Conservation (phyloP, 2,888 invertebrate species). For the Thecocarcelia acutangulata region DNA sequence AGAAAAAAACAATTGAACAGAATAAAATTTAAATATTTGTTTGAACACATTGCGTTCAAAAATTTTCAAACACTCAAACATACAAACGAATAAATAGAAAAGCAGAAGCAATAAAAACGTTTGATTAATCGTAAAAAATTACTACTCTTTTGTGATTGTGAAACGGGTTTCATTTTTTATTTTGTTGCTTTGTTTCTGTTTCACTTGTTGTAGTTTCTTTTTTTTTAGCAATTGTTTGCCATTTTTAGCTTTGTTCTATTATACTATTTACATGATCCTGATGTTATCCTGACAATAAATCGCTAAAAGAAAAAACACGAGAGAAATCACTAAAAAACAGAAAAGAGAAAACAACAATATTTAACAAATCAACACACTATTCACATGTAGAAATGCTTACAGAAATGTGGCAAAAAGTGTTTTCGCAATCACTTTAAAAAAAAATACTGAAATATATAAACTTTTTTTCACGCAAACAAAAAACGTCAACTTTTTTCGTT, state of each 20-base stretch:
- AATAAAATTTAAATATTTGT: constrained; percentile 54
- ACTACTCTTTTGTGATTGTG: constrained; percentile 44
- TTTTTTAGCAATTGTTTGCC: constrained; percentile 8
- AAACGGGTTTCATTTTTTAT: constrained; percentile 24
- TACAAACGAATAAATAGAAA: constrained; percentile 2
- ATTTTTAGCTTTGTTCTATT: constrained; percentile 48
- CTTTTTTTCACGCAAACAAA: not conserved
- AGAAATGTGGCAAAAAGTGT: constrained; percentile 29
- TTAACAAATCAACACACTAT: constrained; percentile 66
- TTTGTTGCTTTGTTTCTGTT: not conserved
- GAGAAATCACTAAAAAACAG: not conserved
- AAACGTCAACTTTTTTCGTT: not conserved
- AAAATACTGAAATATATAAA: not conserved
- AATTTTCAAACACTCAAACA: not conserved
- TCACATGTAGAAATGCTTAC: constrained; percentile 34
- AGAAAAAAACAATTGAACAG: not conserved
- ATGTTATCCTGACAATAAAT: constrained; percentile 52
- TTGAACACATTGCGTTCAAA: constrained; percentile 45
- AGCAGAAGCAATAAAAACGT: constrained; percentile 48
- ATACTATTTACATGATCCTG: constrained; percentile 61
- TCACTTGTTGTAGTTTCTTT: not conserved
- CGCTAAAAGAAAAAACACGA: constrained; percentile 1
- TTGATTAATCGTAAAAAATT: constrained; percentile 61
- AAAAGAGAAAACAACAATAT: constrained; percentile 21
- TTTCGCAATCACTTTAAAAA: constrained; percentile 37